Evolutionary conservation across 1,140 invertebrate genomes (phyloP), one percentile per base, ranked within the genome.

Genomic region (Diabrotica virgifera): DNA sequence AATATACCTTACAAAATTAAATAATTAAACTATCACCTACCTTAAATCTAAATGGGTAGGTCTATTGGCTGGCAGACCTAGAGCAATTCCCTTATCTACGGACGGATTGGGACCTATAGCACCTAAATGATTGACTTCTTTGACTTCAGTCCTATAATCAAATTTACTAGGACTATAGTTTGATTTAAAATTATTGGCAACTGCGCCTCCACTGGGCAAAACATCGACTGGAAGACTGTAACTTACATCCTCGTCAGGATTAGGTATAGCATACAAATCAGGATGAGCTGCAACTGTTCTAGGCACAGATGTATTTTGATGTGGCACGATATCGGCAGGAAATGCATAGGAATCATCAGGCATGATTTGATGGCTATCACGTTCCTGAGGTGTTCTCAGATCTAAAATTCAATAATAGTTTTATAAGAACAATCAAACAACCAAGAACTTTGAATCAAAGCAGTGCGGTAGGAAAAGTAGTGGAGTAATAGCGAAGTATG

Each of bases 151-250:
- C 24, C 63, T 35, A 36, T 37, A 52, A 40, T 70, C 68, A 59
- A 55, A 62, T 53, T 69, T 73, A 36, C 67, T 70, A 8, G 74
- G 71, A 14, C 68, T 70, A 62, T 62, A 72, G 51, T 66, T 63
- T 63, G 59, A 12, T 14, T 59, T 52, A 38, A 40, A 12, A 51
- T 51, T 53, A 52, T 60, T 55, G 37, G 24, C 46, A 55, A 24
- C 10, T 51, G 14, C 37, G 12, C 10, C 36, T 59, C 59, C 59
- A 38, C 35, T 58, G 3, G 66, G 67, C 61, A 78, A n/a, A 10
- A 76, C 70, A 70, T 78, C 76, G 11, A 72, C 72, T 8, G 78
- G 77, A 64, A 74, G 69, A 70, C 77, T 78, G 52, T 78, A 79
- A 63, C 74, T 79, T 36, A 73, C 66, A 66, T 77, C 76, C 40